Conservation (phyloP, 2,113 vertebrate species). For the Hippocampus abdominalis region DNA sequence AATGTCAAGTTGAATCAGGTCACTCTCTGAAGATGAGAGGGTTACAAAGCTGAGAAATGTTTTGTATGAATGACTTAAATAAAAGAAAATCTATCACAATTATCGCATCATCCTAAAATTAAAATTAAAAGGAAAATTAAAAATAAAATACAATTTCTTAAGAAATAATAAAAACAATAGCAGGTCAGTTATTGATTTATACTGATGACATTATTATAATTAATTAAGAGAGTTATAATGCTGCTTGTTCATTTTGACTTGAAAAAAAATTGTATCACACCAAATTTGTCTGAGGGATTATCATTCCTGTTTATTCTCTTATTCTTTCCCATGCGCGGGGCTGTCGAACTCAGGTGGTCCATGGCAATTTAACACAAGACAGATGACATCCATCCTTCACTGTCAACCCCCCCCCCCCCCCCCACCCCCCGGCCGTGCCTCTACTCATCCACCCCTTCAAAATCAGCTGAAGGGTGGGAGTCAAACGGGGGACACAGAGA, state of each 20-base stretch:
- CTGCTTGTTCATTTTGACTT: neutral
- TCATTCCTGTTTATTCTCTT: neutral
- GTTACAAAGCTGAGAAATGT: conserved; percentile 12
- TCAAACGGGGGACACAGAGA: conserved; percentile 50
- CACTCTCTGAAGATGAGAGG: conserved; percentile 9
- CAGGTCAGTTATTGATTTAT: no score
- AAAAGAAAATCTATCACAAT: neutral
- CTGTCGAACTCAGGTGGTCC: conserved; percentile 4
- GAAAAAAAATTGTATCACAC: neutral
- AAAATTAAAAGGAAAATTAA: neutral
- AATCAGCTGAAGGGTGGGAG: conserved; percentile 39
- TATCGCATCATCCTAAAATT: no score
- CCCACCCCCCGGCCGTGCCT: neutral
- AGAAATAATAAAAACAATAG: neutral
- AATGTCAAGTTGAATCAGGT: neutral
- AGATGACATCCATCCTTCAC: conserved; percentile 48
- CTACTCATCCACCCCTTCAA: conserved; percentile 30
- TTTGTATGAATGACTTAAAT: neutral
- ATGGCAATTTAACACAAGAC: conserved; percentile 26
- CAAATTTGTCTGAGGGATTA: neutral
- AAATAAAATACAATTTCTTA: neutral
- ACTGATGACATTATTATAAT: neutral
- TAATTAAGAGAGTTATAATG: neutral
- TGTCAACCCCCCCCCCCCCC: conserved; percentile 14
- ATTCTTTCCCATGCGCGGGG: neutral